Conservation (phyloP, 2,113 vertebrate genomes). For the Carassius auratus region DNA sequence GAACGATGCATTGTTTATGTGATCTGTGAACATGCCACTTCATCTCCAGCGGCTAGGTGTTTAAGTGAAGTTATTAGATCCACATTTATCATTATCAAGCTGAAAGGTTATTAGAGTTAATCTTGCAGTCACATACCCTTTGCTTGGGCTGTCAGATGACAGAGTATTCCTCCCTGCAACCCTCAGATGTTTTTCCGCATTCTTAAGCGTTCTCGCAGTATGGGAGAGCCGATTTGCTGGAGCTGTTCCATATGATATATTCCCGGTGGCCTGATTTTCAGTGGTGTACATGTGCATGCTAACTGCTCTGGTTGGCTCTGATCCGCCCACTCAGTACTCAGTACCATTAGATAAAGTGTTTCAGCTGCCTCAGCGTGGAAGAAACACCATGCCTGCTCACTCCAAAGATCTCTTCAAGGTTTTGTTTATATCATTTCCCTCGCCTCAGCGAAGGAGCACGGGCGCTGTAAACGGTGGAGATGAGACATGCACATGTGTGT, state of each 20-base stretch:
- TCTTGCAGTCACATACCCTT: neutral
- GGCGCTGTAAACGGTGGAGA: neutral
- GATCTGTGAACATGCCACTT: neutral
- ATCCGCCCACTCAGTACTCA: constrained; percentile 57
- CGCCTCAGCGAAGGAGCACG: neutral
- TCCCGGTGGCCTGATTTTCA: constrained; percentile 53
- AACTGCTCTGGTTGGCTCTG: constrained; percentile 48
- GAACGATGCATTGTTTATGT: constrained; percentile 25
- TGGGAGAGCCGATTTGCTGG: constrained; percentile 19
- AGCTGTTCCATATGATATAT: constrained; percentile 46
- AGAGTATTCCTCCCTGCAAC: neutral
- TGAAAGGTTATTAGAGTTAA: constrained; percentile 35
- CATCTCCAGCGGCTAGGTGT: neutral
- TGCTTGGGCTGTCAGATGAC: constrained; percentile 25
- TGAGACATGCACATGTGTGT: neutral
- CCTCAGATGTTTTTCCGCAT: neutral
- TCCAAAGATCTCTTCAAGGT: constrained; percentile 26
- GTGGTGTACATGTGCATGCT: constrained; percentile 39
- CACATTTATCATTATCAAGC: constrained; percentile 21
- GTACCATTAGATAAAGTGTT: constrained; percentile 60
- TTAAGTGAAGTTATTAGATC: constrained; percentile 26
- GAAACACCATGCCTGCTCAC: neutral
- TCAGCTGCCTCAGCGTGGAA: constrained; percentile 23
- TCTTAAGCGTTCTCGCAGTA: neutral
- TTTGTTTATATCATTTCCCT: constrained; percentile 12